Evolutionary conservation across 2,797 vertebrate genomes (phyloP), one percentile per base, ranked within the genome.

Genomic region (Catharus ustulatus): DNA sequence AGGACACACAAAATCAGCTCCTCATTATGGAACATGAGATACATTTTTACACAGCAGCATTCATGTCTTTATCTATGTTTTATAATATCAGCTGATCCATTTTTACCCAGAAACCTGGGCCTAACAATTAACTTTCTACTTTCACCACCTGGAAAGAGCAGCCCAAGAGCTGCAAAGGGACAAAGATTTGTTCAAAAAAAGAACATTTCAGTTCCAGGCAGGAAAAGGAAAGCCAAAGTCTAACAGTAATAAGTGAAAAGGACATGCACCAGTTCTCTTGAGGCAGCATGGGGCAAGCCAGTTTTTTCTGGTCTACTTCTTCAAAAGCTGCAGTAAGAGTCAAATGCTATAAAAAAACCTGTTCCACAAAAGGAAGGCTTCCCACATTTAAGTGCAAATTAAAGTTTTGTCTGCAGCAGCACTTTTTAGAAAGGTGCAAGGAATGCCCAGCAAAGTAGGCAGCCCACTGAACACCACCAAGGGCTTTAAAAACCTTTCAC

Each of bases 401-500:
- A 93, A 93, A 71, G 40, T 94, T 90, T 72, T 43, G 40, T 85
- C 49, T 85, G 49, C n/a, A 52, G 69, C 6, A 2, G 38, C 64
- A 62, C 84, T 80, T 94, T 93, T 81, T 40, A 73, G 58, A 72
- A 80, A 91, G 75, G 72, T 75, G 74, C 84, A 85, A 91, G 86
- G 75, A 91, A 67, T 83, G 43, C 27, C 87, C 81, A 87, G 10
- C 2, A 3, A 87, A 90, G 34, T n/a, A 43, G 67, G 71, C 48
- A 90, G 81, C 1, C 19, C 54, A 77, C 57, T 58, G 80, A 82
- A 71, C 48, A 58, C 42, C 77, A 89, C 64, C 78, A 46, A 83
- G 68, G 42, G 64, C 55, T 93, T 94, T 71, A 54, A 94, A 77
- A 45, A 59, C 4, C 11, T 85, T 95, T 97, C 93, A 77, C 92